These are phyloP conservation scores for Macaria liturata DNA, from an alignment of 2,888 invertebrate genomes.

Conservation along the genomic window DNA sequence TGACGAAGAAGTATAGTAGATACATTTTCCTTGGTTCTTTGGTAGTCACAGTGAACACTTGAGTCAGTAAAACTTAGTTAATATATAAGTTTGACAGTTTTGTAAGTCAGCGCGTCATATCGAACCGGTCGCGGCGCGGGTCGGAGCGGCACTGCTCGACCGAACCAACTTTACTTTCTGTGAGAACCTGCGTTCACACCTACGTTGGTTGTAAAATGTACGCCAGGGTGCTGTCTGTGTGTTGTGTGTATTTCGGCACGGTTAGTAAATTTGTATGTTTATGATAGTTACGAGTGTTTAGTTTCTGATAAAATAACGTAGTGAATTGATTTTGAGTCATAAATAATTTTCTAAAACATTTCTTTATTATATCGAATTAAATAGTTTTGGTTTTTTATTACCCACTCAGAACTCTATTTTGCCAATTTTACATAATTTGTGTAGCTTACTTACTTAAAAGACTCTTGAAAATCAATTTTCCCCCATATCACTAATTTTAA, in stretches of 20 bases:
- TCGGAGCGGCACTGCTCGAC: slow-evolving; percentile 67
- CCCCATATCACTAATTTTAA: no score
- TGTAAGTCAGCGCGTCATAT: slow-evolving; percentile 62
- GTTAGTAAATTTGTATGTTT: slow-evolving; percentile 7
- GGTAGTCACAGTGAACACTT: slow-evolving; percentile 35
- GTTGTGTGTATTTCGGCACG: slow-evolving; percentile 8
- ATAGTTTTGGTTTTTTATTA: no score
- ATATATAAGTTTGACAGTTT: slow-evolving; percentile 44
- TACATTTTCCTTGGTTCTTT: slow-evolving; percentile 57
- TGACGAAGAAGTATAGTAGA: slow-evolving; percentile 57
- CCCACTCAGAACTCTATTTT: no score
- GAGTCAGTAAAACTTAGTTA: slow-evolving; percentile 38
- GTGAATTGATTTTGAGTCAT: slow-evolving; percentile 2
- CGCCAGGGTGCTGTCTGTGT: background rate
- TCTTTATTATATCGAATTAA: no score
- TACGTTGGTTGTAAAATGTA: slow-evolving; percentile 12
- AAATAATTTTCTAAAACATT: no score
- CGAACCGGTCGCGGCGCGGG: slow-evolving; percentile 67
- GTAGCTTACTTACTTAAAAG: no score
- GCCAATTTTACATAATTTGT: no score
- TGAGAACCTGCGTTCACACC: slow-evolving; percentile 64
- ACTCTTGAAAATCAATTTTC: no score
- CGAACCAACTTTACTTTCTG: slow-evolving; percentile 77
- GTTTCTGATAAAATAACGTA: background rate
- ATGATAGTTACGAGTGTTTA: slow-evolving; percentile 1